Conservation (phyloP, 2,888 invertebrate species). For the Agapostemon virescens region DNA sequence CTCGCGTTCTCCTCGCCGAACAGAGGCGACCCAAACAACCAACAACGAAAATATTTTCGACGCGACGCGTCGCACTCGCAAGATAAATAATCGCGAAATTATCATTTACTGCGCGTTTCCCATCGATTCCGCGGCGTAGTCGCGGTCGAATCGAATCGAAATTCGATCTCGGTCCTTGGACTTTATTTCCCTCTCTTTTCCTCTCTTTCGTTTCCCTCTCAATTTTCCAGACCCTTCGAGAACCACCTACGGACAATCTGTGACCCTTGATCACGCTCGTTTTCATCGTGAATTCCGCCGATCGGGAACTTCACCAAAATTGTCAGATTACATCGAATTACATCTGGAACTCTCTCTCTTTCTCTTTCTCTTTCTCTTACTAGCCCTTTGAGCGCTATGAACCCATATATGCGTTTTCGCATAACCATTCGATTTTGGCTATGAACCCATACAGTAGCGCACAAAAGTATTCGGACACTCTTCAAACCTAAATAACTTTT, state of each 20-base stretch:
- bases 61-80: too few species aligned
- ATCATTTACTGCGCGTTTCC: slow-evolving; percentile 1
- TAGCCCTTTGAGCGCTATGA: too few species aligned
- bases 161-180: background rate
- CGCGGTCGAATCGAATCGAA: background rate
- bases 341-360: background rate
- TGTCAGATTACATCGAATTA: background rate
- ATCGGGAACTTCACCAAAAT: slow-evolving; percentile 11
- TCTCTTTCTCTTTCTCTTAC: too few species aligned
- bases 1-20: background rate
- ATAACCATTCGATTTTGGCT: too few species aligned
- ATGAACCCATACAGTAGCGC: too few species aligned
- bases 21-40: background rate
- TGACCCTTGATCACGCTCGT: background rate
- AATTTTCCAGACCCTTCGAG: background rate
- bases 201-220: background rate
- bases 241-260: background rate
- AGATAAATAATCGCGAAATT: slow-evolving; percentile 42
- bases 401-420: too few species aligned
- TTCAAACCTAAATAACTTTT: too few species aligned
- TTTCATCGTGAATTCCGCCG: background rate
- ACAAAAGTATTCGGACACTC: too few species aligned
- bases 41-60: slow-evolving; percentile 40
- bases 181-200: background rate
- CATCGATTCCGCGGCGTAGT: background rate